Evolutionary conservation across 2,888 invertebrate species (phyloP).

Genomic region (Fragum sueziense): DNA sequence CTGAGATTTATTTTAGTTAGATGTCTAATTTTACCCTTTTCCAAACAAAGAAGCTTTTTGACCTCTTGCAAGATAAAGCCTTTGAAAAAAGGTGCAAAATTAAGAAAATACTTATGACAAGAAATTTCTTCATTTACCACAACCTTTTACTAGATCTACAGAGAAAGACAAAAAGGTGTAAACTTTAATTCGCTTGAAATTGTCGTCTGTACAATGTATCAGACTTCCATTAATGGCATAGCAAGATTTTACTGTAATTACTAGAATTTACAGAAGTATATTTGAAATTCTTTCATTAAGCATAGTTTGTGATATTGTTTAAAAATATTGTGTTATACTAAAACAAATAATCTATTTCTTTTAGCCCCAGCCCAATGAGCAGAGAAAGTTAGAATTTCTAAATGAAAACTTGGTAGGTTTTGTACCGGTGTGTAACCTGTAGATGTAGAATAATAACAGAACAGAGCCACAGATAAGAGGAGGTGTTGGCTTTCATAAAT

Average conservation of each 20-base stretch:
- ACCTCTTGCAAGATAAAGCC: background rate
- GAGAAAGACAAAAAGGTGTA: background rate
- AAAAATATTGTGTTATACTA: background rate
- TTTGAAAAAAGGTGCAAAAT: background rate
- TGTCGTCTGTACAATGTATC: background rate
- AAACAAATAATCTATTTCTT: background rate
- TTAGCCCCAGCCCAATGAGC: background rate
- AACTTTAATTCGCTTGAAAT: background rate
- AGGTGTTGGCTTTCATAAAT: background rate
- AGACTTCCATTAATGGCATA: background rate
- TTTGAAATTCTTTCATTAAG: background rate
- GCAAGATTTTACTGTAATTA: background rate
- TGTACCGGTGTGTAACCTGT: background rate
- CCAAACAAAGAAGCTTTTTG: background rate
- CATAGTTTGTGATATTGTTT: background rate
- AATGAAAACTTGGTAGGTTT: background rate
- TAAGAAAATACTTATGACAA: background rate
- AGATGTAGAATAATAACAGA: background rate
- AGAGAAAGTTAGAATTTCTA: background rate
- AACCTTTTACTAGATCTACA: background rate
- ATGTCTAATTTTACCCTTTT: background rate
- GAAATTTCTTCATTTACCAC: background rate
- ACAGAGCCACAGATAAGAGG: background rate
- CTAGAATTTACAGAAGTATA: background rate
- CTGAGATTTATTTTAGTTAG: background rate